phyloP scores from a whole-genome alignment of 2,797 vertebrate genomes.

The Coccyzus lansbergi region DNA sequence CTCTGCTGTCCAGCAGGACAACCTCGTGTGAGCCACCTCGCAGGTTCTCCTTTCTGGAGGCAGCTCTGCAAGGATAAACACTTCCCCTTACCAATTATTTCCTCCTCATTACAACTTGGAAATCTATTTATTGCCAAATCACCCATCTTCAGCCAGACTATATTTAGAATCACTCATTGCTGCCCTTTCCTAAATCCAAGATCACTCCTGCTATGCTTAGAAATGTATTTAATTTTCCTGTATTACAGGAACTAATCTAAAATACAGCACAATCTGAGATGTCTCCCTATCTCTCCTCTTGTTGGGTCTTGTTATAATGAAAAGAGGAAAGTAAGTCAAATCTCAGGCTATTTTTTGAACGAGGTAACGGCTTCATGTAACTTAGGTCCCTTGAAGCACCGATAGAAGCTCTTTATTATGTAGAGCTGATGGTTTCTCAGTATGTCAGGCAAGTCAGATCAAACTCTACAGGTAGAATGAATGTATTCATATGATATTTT shows the following conservation, averaged over 20 bases:
- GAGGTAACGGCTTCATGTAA: neutral
- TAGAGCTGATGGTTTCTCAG: neutral
- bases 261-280: neutral
- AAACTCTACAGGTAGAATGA: conserved; percentile 7
- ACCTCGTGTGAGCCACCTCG: fast-evolving
- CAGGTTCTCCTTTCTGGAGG: neutral
- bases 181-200: neutral
- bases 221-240: neutral
- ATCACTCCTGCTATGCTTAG: neutral
- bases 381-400: neutral
- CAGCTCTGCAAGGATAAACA: neutral
- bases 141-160: neutral
- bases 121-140: neutral
- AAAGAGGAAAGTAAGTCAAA: neutral
- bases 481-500: conserved; percentile 2
- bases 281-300: neutral
- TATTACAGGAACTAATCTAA: neutral
- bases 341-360: neutral
- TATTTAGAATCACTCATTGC: neutral
- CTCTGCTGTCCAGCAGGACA: neutral
- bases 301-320: neutral
- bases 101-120: neutral
- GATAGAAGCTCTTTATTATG: neutral
- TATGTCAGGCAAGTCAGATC: conserved; percentile 3
- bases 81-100: neutral